Evolutionary conservation across 2,797 vertebrate species (phyloP), one percentile per base, ranked within the genome.

Genomic region (Smutsia gigantea): DNA sequence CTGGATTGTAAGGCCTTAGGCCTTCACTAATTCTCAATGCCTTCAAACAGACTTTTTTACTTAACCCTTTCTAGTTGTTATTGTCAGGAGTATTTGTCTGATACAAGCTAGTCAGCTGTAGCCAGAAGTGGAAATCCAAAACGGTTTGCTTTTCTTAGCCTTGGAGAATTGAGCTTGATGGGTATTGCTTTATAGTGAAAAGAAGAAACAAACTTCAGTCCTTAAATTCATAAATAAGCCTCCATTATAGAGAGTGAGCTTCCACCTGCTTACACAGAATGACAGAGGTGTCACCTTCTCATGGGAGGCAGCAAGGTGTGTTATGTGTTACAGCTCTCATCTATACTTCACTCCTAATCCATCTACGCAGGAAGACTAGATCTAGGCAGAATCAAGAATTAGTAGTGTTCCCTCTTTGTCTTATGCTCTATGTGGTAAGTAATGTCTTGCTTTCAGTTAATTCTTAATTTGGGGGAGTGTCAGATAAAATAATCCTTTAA

Each of bases 401-500:
- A 2, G 4, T 5, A 2, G 4, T 25, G 9, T 25, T 42, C 42
- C 15, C 17, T n/a, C 25, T 64, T 49, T 19, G 3, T 39, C n/a
- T 66, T 83, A 37, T 79, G 39, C 11, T 59, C 42, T 27, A 2
- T 51, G 46, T 88, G 63, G 15, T 78, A 74, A 79, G 31, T 13
- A 7, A 64, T 18, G 29, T 19, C 83, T 93, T 57, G 2, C 63
- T 94, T 53, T 75, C 74, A 82, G 87, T 46, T 84, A 34, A 69
- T 63, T 95, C 90, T 51, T 93, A 64, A 92, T 95, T 92, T 92
- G 34, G 77, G 77, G 31, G 81, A 69, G 21, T 74, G 71, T 85
- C 95, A 91, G 86, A 94, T 92, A 84, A 95, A 94, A 85, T 74
- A 74, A 86, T 90, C 53, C 46, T 93, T 81, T 81, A 72, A 57